These are phyloP conservation scores for Cheilosia urbana DNA, from an alignment of 2,888 invertebrate species.

Conservation along the genomic window DNA sequence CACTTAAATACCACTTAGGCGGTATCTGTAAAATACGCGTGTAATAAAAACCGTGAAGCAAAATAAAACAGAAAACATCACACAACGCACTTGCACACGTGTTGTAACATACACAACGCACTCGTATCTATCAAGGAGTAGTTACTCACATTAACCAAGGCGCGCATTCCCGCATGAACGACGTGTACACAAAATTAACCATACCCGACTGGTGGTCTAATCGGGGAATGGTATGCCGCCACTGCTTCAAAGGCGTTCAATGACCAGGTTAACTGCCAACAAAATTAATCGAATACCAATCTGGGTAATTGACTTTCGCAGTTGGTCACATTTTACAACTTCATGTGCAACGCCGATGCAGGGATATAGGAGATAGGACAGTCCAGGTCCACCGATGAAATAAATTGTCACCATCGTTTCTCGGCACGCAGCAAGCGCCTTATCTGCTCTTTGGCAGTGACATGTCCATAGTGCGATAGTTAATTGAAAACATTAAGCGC, in stretches of 20 bases:
- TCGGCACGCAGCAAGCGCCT: slow-evolving; percentile 4
- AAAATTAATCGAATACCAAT: slow-evolving; percentile 61
- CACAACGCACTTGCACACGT: neutral
- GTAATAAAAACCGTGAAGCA: neutral
- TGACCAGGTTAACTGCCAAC: slow-evolving; percentile 41
- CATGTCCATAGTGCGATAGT: slow-evolving; percentile 21
- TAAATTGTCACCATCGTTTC: slow-evolving; percentile 22
- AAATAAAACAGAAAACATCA: neutral
- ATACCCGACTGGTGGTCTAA: slow-evolving; percentile 18
- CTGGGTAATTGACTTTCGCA: slow-evolving; percentile 49
- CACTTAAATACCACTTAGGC: slow-evolving; percentile 31
- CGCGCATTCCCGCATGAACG: neutral
- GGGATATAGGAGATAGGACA: neutral
- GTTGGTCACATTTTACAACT: slow-evolving; percentile 47
- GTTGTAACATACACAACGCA: no score
- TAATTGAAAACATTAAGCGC: slow-evolving; percentile 41
- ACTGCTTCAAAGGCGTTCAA: slow-evolving; percentile 22
- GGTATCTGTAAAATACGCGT: slow-evolving; percentile 34
- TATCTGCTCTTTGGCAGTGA: slow-evolving; percentile 6
- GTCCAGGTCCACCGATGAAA: slow-evolving; percentile 25
- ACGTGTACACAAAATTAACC: slow-evolving; percentile 21
- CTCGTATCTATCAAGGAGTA: neutral
- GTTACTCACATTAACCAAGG: neutral
- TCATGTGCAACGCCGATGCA: slow-evolving; percentile 20
- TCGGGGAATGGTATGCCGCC: neutral